Evolutionary conservation across 2,113 vertebrate genomes (phyloP), one percentile per base, ranked within the genome.

Genomic region (Microcebus jonahi): DNA sequence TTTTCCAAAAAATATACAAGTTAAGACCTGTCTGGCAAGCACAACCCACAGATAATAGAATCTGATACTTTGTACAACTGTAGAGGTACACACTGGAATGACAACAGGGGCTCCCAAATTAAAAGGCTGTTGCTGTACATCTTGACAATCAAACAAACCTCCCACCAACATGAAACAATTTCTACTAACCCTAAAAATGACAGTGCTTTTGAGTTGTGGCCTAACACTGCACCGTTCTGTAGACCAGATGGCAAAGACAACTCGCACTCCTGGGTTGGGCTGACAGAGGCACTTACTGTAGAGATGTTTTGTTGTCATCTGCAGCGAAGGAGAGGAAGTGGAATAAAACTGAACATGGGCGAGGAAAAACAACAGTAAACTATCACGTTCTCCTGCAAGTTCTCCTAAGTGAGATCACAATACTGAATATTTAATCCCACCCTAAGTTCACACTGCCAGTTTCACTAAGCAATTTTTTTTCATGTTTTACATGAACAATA

Each of bases 401-500:
- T 98, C 97, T 97, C 90, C 95, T 91, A 96, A 68, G 85, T 93
- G 82, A 97, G 97, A 97, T 75, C 95, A 79, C 48, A 70, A 90
- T 92, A 95, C 95, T 96, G 97, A 97, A 70, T 84, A 96, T 92
- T 71, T 61, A 11, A 53, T 68, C 71, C 76, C 65, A 75, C n/a
- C 39, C 71, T 25, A 53, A 8, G 36, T 86, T 57, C 65, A 88
- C 29, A 70, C 85, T 80, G 80, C 90, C 98, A 94, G 98, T 97
- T 97, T 98, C 97, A 97, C 85, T 96, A 97, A 97, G 91, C 65
- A 97, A 97, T 97, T 97, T 91, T 97, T 98, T 97, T 98, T 98
- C 98, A 99, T 98, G 98, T 99, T 98, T 99, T 98, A 98, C 98
- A 99, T 98, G 98, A 99, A 99, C 97, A 98, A 98, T 97, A 98